Percentiles rank a stretch among this genome's conserved stretches.
Evolutionary conservation across 2,113 vertebrate species (phyloP).

Genomic region (Alosa alosa): DNA sequence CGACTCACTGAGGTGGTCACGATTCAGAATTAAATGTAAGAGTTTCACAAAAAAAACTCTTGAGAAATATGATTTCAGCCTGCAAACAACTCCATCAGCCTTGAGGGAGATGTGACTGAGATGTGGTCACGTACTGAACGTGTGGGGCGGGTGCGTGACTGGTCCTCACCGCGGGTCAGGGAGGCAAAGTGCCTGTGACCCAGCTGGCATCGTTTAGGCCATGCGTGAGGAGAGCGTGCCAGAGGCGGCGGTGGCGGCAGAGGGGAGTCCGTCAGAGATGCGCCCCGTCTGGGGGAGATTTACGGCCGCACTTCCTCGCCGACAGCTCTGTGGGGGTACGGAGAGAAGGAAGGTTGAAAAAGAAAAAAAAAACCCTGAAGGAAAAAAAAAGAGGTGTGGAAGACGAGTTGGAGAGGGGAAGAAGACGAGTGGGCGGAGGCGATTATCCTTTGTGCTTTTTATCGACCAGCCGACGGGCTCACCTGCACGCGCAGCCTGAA

Average conservation of each 20-base stretch:
- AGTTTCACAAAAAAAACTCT: not conserved
- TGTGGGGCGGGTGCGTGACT: not conserved
- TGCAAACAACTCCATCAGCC: not conserved
- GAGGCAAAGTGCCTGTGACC: not conserved
- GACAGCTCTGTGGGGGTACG: constrained; percentile 6
- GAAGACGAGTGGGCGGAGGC: not conserved
- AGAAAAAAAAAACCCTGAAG: too few relatives aligned
- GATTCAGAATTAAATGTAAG: not conserved
- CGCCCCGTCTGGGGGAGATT: constrained; percentile 38
- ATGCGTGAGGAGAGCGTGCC: constrained; percentile 38
- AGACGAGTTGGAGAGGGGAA: not conserved
- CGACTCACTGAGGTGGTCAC: not conserved
- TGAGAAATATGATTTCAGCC: not conserved
- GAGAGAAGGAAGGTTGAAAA: not conserved
- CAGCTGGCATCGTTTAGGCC: constrained; percentile 52
- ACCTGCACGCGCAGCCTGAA: constrained; percentile 44
- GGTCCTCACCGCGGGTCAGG: not conserved
- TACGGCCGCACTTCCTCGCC: constrained; percentile 25
- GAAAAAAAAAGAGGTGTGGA: not conserved
- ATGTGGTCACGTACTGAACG: not conserved
- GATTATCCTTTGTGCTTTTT: constrained; percentile 27
- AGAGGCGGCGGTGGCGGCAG: constrained; percentile 19
- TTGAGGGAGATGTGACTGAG: not conserved
- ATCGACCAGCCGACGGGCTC: constrained; percentile 27
- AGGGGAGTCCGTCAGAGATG: constrained; percentile 41